phyloP scores from a whole-genome alignment of 2,113 vertebrate genomes.

The Mastomys natalensis region DNA sequence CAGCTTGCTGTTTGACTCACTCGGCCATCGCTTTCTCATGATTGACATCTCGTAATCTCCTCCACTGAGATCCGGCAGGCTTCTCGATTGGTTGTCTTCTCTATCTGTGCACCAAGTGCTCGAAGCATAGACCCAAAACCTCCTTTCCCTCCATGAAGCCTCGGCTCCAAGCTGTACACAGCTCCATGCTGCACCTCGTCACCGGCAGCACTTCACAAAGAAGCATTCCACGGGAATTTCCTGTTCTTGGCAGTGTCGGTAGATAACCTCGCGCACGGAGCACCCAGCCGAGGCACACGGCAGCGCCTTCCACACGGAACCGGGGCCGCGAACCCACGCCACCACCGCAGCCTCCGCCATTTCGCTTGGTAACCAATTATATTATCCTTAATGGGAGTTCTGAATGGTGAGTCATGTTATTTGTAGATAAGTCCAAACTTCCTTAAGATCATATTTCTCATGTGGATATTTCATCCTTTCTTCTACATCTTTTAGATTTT shows the following conservation, averaged over 20 bases:
- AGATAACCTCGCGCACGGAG: constrained; percentile 68
- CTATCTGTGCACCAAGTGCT: constrained; percentile 97
- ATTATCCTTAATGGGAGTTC: too few relatives aligned
- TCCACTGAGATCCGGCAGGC: constrained; percentile 97
- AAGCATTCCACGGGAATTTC: constrained; percentile 85
- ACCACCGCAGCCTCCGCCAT: background rate
- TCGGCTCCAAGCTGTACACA: constrained; percentile 93
- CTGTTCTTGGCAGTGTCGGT: constrained; percentile 75
- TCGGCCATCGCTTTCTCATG: constrained; percentile 99
- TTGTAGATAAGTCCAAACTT: too few relatives aligned
- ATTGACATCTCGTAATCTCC: constrained; percentile 96
- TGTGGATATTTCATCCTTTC: too few relatives aligned
- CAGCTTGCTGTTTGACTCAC: constrained; percentile 96
- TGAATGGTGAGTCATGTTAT: too few relatives aligned
- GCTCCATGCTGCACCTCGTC: constrained; percentile 88
- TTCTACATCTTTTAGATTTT: too few relatives aligned
- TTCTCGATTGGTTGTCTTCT: constrained; percentile 98
- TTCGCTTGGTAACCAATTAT: background rate
- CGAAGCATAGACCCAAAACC: constrained; percentile 99
- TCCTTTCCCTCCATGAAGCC: constrained; percentile 96
- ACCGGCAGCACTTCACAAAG: constrained; percentile 88
- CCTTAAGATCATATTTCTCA: too few relatives aligned
- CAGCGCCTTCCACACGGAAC: background rate
- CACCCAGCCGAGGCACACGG: background rate
- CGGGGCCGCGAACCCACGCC: constrained; percentile 69